Evolutionary conservation across 1,140 invertebrate genomes (phyloP).

Genomic region (Ptiloglossa arizonensis): DNA sequence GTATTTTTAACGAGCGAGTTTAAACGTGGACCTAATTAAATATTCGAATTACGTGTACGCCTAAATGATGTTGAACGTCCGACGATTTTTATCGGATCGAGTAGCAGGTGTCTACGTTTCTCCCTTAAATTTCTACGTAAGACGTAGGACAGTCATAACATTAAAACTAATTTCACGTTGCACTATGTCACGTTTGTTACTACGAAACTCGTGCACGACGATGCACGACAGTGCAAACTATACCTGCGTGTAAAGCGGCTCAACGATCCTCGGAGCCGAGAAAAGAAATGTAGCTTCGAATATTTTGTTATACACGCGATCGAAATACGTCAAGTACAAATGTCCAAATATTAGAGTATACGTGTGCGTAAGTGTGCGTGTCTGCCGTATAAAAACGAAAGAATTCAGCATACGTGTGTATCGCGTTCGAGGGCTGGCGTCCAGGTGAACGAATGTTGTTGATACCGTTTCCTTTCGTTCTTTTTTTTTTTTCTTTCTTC

Average conservation of each 20-base stretch:
- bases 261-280: constrained; percentile 19
- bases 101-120: background rate
- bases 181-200: background rate
- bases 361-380: constrained; percentile 56
- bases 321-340: constrained; percentile 73
- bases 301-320: constrained; percentile 73
- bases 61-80: background rate
- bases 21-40: constrained; percentile 18
- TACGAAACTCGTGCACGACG: background rate
- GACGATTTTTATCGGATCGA: background rate
- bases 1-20: background rate
- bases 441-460: constrained; percentile 13
- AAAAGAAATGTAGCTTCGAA: constrained; percentile 57
- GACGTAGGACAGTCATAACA: background rate
- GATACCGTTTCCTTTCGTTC: constrained; percentile 6
- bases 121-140: background rate
- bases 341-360: constrained; percentile 67
- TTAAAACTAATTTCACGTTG: background rate
- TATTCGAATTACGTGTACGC: background rate
- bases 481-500: background rate
- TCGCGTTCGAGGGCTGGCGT: background rate
- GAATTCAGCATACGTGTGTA: background rate
- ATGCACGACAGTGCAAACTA: constrained; percentile 57
- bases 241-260: constrained; percentile 44
- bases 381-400: constrained; percentile 31